Percentiles rank a stretch among this genome's conserved stretches.
Evolutionary conservation across 2,113 vertebrate genomes (phyloP).

Genomic region (Pogona vitticeps): DNA sequence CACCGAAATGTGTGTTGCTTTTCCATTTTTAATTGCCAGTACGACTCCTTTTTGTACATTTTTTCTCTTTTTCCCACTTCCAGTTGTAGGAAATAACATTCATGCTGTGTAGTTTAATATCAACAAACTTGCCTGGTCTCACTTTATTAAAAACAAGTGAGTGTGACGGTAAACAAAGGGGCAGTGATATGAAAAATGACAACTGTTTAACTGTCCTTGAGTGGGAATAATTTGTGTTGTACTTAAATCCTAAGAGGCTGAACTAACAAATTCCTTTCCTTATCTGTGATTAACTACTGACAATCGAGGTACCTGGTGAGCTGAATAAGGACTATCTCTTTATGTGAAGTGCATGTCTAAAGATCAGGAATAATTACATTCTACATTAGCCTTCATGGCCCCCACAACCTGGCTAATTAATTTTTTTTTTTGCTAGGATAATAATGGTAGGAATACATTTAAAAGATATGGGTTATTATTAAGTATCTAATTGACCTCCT

Average conservation of each 20-base stretch:
- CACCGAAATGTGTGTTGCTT: conserved; percentile 24
- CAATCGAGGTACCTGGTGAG: conserved; percentile 75
- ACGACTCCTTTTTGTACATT: conserved; percentile 26
- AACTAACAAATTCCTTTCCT: conserved; percentile 61
- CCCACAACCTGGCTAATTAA: conserved; percentile 83
- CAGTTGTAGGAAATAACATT: conserved; percentile 18
- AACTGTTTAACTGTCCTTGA: conserved; percentile 61
- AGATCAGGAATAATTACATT: conserved; percentile 83
- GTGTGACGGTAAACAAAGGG: conserved; percentile 45
- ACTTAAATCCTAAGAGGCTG: conserved; percentile 69
- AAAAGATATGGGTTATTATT: conserved; percentile 78
- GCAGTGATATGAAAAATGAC: conserved; percentile 52
- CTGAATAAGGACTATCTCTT: conserved; percentile 78
- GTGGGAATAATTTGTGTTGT: conserved; percentile 55
- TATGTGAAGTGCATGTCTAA: conserved; percentile 78
- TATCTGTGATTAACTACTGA: conserved; percentile 76
- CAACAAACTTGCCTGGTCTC: conserved; percentile 46
- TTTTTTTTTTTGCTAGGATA: conserved; percentile 81
- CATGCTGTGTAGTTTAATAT: conserved; percentile 23
- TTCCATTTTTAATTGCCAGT: conserved; percentile 46
- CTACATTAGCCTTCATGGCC: conserved; percentile 80
- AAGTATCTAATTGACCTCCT: conserved; percentile 83
- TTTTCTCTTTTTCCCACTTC: not conserved
- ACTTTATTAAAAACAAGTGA: conserved; percentile 54
- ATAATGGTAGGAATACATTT: conserved; percentile 85